Conservation (phyloP, 2,113 vertebrate species). For the Motacilla tschutschensis region DNA sequence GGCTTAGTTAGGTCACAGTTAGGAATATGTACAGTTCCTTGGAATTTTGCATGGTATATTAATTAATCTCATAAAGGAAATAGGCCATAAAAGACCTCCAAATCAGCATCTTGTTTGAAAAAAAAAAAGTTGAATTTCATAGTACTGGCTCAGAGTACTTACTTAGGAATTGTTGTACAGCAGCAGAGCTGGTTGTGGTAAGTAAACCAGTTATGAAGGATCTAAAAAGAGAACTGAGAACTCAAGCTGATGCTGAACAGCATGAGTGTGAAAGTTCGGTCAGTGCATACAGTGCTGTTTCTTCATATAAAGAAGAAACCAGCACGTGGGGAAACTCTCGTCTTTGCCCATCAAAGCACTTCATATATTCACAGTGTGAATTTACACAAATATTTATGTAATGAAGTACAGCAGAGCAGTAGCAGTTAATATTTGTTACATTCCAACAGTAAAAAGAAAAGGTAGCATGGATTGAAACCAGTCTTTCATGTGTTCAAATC, state of each 20-base stretch:
- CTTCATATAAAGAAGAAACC: conserved; percentile 35
- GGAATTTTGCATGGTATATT: not conserved
- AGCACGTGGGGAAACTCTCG: not conserved
- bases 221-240: conserved; percentile 6
- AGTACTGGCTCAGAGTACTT: not conserved
- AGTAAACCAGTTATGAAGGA: not conserved
- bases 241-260: conserved; percentile 43
- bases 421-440: conserved; percentile 60
- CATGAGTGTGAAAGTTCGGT: conserved; percentile 1
- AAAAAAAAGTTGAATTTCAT: not conserved
- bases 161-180: not conserved
- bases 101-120: not conserved
- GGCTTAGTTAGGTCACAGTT: not conserved
- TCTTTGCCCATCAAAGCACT: conserved; percentile 28
- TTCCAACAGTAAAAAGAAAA: conserved; percentile 41
- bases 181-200: not conserved
- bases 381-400: conserved; percentile 57
- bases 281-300: not conserved
- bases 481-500: not conserved
- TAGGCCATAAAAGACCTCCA: not conserved
- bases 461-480: conserved; percentile 12
- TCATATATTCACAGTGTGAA: conserved; percentile 55
- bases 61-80: not conserved
- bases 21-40: not conserved
- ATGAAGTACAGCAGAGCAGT: conserved; percentile 32